Evolutionary conservation across 2,113 vertebrate species (phyloP).

Genomic region (Oryzias melastigma): DNA sequence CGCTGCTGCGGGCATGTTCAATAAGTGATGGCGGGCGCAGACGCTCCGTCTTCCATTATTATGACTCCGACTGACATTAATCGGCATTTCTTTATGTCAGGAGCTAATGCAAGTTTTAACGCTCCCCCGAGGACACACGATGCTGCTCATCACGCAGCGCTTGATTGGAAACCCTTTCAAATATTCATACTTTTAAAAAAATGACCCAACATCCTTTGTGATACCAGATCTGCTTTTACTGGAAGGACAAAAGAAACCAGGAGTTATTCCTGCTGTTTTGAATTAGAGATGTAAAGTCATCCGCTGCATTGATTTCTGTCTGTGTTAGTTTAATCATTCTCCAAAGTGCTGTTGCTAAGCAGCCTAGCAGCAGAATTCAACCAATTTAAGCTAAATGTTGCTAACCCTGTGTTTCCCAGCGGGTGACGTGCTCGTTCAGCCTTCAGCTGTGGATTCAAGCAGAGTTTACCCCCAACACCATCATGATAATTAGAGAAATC

Average conservation of each 20-base stretch:
- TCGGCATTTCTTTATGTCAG: slow-evolving; percentile 6
- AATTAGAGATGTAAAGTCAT: background rate
- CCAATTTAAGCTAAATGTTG: too few relatives aligned
- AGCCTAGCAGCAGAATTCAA: too few relatives aligned
- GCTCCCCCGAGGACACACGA: slow-evolving; percentile 15
- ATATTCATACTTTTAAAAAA: slow-evolving; percentile 19
- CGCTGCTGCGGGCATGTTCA: slow-evolving; percentile 43
- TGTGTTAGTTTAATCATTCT: background rate
- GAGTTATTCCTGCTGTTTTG: background rate
- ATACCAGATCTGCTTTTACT: background rate
- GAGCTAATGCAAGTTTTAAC: slow-evolving; percentile 15
- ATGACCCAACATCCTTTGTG: too few relatives aligned
- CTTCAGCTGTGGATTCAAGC: too few relatives aligned
- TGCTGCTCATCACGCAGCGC: slow-evolving; percentile 6
- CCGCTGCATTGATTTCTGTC: background rate
- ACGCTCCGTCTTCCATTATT: background rate
- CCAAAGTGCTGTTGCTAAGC: too few relatives aligned
- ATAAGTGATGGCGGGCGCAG: slow-evolving; percentile 28
- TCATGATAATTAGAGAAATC: too few relatives aligned
- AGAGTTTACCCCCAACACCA: too few relatives aligned
- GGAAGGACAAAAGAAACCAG: background rate
- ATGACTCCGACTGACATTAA: slow-evolving; percentile 17
- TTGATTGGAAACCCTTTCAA: slow-evolving; percentile 29
- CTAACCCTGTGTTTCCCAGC: too few relatives aligned
- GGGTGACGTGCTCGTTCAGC: too few relatives aligned